Evolutionary conservation across 2,113 vertebrate genomes (phyloP).

Genomic region (Ivindomyrus marchei): DNA sequence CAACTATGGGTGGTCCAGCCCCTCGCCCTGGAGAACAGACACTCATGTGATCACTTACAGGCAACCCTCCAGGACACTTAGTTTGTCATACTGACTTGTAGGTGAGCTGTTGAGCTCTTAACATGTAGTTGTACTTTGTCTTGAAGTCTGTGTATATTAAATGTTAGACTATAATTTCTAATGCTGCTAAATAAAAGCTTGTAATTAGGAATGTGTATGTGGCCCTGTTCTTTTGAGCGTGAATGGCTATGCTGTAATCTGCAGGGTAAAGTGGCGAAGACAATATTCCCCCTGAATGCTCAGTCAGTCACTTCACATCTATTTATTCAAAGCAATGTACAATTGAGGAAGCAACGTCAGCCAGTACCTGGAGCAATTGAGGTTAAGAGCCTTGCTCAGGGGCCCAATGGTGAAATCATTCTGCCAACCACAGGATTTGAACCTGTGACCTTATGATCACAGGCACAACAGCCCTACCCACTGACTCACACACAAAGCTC

Average conservation of each 20-base stretch:
- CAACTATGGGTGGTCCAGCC: background rate
- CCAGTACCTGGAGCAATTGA: background rate
- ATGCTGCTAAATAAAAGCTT: constrained; percentile 27
- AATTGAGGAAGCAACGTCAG: background rate
- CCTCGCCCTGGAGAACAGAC: background rate
- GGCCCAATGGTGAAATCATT: background rate
- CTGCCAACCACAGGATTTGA: background rate
- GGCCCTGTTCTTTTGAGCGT: background rate
- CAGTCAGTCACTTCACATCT: background rate
- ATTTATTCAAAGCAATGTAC: background rate
- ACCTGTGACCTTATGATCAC: background rate
- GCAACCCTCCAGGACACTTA: background rate
- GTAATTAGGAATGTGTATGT: background rate
- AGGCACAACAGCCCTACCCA: background rate
- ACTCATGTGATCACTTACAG: background rate
- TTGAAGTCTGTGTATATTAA: background rate
- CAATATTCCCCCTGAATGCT: no score
- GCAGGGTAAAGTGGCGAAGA: background rate
- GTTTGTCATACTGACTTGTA: background rate
- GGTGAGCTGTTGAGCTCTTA: background rate
- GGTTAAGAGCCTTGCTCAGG: background rate
- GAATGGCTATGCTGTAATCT: background rate
- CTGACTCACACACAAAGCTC: background rate
- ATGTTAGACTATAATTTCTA: background rate
- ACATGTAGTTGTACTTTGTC: background rate